Evolutionary conservation across 2,113 vertebrate species (phyloP).

Genomic region (Catharus bicknelli): DNA sequence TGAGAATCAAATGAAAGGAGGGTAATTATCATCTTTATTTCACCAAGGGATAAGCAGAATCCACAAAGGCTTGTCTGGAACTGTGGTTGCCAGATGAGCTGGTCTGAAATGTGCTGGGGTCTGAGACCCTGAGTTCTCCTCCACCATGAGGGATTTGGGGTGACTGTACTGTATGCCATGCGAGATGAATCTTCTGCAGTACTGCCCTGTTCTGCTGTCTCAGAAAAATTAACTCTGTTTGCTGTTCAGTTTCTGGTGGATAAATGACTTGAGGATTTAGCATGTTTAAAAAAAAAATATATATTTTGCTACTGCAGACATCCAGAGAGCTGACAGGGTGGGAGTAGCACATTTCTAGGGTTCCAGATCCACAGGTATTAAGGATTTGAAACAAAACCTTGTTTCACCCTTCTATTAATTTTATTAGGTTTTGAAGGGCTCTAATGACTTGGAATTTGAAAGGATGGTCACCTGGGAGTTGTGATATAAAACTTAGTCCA

Average conservation of each 20-base stretch:
- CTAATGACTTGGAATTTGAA: slow-evolving; percentile 22
- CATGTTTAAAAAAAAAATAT: not conserved
- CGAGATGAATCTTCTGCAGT: not conserved
- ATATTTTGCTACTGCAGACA: not conserved
- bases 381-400: slow-evolving; percentile 19
- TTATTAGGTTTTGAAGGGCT: slow-evolving; percentile 10
- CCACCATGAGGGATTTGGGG: accelerated
- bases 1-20: slow-evolving; percentile 8
- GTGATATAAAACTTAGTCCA: not conserved
- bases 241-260: not conserved
- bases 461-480: slow-evolving; percentile 7
- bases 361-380: not conserved
- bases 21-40: not conserved
- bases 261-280: not conserved
- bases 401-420: slow-evolving; percentile 1
- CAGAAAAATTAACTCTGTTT: not conserved
- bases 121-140: accelerated
- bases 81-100: not conserved
- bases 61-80: not conserved
- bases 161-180: not conserved
- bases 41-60: not conserved
- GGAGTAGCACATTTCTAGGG: not conserved
- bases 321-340: not conserved
- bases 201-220: not conserved
- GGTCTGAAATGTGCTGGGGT: not conserved